Conservation (phyloP, 2,888 invertebrate genomes). For the Noctua fimbriata region DNA sequence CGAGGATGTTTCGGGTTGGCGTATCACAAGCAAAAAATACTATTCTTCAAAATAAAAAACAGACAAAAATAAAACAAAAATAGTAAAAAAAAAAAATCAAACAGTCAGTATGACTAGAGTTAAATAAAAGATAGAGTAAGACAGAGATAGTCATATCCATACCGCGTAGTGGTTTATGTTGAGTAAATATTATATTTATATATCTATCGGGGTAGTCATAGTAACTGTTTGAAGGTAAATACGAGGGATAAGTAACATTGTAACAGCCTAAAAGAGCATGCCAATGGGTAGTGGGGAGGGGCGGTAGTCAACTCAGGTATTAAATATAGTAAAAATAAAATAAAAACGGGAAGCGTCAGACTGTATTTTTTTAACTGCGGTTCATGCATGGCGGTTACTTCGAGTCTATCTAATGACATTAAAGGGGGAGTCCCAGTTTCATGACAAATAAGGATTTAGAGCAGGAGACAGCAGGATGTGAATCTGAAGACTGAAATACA, state of each 20-base stretch:
- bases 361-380: slow-evolving; percentile 79
- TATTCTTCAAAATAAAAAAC: slow-evolving; percentile 81
- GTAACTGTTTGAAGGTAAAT: slow-evolving; percentile 87
- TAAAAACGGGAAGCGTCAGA: slow-evolving; percentile 85
- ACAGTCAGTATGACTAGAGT: slow-evolving; percentile 90
- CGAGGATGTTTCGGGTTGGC: slow-evolving; percentile 87
- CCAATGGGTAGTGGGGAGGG: slow-evolving; percentile 79
- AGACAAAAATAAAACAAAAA: slow-evolving; percentile 77
- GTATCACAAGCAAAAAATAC: slow-evolving; percentile 89
- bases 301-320: slow-evolving; percentile 83
- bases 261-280: slow-evolving; percentile 89
- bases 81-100: slow-evolving; percentile 85
- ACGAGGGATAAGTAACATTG: slow-evolving; percentile 89
- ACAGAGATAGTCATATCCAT: slow-evolving; percentile 88
- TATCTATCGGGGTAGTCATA: slow-evolving; percentile 83
- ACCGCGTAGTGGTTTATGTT: slow-evolving; percentile 87
- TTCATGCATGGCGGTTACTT: slow-evolving; percentile 83
- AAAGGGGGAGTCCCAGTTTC: slow-evolving; percentile 78
- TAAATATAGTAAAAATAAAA: slow-evolving; percentile 68
- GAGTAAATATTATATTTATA: slow-evolving; percentile 74
- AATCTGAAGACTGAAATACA: slow-evolving; percentile 62
- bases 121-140: slow-evolving; percentile 87
- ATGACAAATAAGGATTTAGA: slow-evolving; percentile 78
- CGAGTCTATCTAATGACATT: slow-evolving; percentile 77
- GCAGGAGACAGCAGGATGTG: slow-evolving; percentile 62